Evolutionary conservation across 2,113 vertebrate genomes (phyloP), one percentile per base, ranked within the genome.

Genomic region (Perccottus glenii): DNA sequence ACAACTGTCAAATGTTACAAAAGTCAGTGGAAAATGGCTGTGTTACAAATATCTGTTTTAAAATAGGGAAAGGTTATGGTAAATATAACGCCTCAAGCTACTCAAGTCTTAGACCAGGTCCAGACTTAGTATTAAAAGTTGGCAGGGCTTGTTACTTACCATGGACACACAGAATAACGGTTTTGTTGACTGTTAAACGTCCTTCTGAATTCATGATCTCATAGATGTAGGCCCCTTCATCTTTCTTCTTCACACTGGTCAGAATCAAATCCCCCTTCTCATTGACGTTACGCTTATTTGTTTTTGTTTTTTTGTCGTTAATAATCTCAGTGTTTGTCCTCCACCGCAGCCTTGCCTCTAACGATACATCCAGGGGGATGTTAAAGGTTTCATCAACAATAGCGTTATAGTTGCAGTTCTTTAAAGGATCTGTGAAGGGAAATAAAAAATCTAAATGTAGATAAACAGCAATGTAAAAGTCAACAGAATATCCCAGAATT

Each of bases 271-370:
- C 9, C 2, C 3, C 0, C 0, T 0, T 5, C 3, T n/a, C 35
- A 0, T 0, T 2, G 7, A 0, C 0, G 0, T 35, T 0, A 0
- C 11, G 3, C 1, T 2, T 1, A 33, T n/a, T 0, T 0, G 0
- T 2, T 0, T 0, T 0, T 5, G 0, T 0, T 2, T 0, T n/a
- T n/a, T n/a, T n/a, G n/a, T 38, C 0, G 0, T 70, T 27, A 8
- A 75, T 36, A 0, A 0, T 0, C 0, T 0, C 0, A 0, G 0
- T 0, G 1, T 14, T n/a, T 0, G 0, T 11, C 9, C 0, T 0
- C 85, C 74, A 87, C 40, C 0, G 35, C 5, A 88, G 0, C 0
- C 0, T 1, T 0, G 0, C 27, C 68, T 5, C 0, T 0, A n/a
- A n/a, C n/a, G n/a, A n/a, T 0, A 0, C 15, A 0, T 0, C 0